Evolutionary conservation across 2,888 invertebrate genomes (phyloP), one percentile per base, ranked within the genome.

Genomic region (Rhagonycha lutea): DNA sequence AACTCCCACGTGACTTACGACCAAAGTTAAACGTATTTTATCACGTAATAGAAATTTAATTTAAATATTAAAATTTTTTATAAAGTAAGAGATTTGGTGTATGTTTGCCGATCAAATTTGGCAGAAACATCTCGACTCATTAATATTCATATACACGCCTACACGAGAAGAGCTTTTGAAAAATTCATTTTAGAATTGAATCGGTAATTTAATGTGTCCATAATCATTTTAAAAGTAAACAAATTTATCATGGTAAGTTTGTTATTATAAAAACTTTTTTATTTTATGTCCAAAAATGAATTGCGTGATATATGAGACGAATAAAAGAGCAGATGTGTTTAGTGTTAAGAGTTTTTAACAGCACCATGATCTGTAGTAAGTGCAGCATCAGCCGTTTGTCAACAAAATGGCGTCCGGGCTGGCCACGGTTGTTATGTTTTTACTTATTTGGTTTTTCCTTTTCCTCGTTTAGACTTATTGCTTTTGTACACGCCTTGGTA

Each of bases 391-490:
- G 83, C 82, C 82, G 80, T 82, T 79, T 81, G 83, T 83, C 83
- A 83, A 79, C 81, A 80, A 82, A 83, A 83, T 83, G 82, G 83
- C 82, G 79, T 79, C 80, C 80, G 74, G 78, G 79, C 78, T 79
- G 79, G 80, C 79, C 68, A 77, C 81, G 75, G 76, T 79, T 79
- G 80, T 80, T 82, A 81, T 81, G 81, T 80, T 81, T 81, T 81
- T 81, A 82, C 80, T 83, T 81, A 82, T 83, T 83, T 82, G 83
- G 81, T 82, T 82, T 83, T 83, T 83, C 82, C 82, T 80, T 76
- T 81, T 81, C 81, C 80, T 73, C 73, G 70, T 80, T 73, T 75
- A 82, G 80, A 84, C 81, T 83, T 84, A 83, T 83, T 78, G 82
- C 81, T 80, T 82, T 82, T 76, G 73, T 79, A 81, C 84, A 84